phyloP scores from a whole-genome alignment of 1,140 invertebrate species.

The Acromyrmex heyeri region DNA sequence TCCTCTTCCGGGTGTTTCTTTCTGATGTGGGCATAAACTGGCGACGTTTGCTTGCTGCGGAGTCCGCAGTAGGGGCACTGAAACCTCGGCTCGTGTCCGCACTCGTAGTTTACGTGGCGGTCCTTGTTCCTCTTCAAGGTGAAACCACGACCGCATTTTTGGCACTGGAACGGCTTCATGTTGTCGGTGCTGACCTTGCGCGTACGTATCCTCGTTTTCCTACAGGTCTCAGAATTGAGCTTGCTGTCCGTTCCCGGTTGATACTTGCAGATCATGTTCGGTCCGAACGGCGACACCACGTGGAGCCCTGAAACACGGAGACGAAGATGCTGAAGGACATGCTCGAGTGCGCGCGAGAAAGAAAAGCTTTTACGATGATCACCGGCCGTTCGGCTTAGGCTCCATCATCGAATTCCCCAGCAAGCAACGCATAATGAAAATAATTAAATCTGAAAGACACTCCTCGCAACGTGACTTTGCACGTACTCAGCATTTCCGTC shows the following conservation, averaged over 20 bases:
- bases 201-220: constrained; percentile 47
- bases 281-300: constrained; percentile 56
- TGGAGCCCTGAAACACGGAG: constrained; percentile 73
- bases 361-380: constrained; percentile 29
- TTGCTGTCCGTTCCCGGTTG: constrained; percentile 59
- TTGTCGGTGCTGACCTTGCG: constrained; percentile 59
- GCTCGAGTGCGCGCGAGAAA: constrained; percentile 51
- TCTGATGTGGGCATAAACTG: constrained; percentile 91
- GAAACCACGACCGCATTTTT: constrained; percentile 92
- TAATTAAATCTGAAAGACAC: constrained; percentile 42
- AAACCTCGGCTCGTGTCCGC: constrained; percentile 93
- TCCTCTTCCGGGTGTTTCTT: constrained; percentile 81
- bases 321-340: constrained; percentile 72
- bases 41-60: constrained; percentile 93
- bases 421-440: constrained; percentile 52
- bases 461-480: constrained; percentile 47
- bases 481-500: constrained; percentile 58
- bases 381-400: constrained; percentile 11
- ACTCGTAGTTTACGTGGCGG: constrained; percentile 94
- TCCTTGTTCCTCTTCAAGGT: constrained; percentile 93
- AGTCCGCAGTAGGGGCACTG: constrained; percentile 92
- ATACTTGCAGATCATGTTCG: constrained; percentile 63
- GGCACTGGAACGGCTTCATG: constrained; percentile 89
- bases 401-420: constrained; percentile 34
- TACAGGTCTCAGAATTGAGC: constrained; percentile 45